A percentile compares a stretch with the other conserved stretches of the same genome.
Evolutionary conservation across 2,888 invertebrate species (phyloP).

Genomic region (Caenorhabditis sp.): DNA sequence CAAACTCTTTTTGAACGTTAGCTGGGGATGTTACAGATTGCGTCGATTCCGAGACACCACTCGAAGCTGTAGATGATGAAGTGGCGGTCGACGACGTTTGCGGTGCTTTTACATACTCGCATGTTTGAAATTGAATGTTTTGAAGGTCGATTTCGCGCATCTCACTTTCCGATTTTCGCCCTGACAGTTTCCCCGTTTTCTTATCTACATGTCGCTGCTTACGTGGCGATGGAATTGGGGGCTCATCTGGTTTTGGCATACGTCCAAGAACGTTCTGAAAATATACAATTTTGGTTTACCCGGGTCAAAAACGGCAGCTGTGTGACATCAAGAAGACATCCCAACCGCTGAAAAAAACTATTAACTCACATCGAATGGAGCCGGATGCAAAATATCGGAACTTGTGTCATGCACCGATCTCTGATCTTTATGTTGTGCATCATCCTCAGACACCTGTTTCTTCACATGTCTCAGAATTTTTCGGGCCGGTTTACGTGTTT

Average conservation of each 20-base stretch:
- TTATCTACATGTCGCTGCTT: not conserved
- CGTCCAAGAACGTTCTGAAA: not conserved
- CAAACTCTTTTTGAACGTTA: too few species aligned
- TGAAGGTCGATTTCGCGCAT: not conserved
- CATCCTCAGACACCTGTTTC: not conserved
- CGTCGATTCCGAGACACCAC: not conserved
- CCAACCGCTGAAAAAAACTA: too few species aligned
- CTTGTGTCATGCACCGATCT: not conserved
- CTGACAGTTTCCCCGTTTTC: not conserved
- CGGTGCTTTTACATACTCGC: not conserved
- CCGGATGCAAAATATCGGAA: conserved; percentile 7
- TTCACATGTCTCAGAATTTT: not conserved
- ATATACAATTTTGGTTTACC: too few species aligned
- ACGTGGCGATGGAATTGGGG: not conserved
- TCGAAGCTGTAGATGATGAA: not conserved
- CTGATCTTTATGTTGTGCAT: too few species aligned
- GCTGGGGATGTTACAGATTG: not conserved
- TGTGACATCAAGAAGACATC: too few species aligned
- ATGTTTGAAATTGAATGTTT: not conserved
- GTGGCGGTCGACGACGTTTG: not conserved
- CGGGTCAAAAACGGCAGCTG: too few species aligned
- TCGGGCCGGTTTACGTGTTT: not conserved
- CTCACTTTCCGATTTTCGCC: not conserved
- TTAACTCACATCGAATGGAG: conserved; percentile 1
- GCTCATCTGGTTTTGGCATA: too few species aligned